phyloP scores from a whole-genome alignment of 2,888 invertebrate species.

The Oscheius sp. region DNA sequence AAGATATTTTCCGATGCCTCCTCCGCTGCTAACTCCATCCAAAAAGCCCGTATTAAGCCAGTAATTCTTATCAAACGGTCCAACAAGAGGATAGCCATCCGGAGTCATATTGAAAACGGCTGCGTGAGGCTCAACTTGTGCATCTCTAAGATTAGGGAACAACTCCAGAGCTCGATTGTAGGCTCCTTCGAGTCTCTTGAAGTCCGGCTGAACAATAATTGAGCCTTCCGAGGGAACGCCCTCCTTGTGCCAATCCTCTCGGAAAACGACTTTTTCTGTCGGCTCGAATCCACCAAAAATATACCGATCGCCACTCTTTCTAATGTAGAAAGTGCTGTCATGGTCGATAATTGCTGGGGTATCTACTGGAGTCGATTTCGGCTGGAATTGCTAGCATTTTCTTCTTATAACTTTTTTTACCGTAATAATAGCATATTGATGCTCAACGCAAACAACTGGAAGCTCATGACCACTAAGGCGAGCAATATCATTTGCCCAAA shows the following conservation, averaged over 20 bases:
- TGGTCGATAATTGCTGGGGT: conserved; percentile 73
- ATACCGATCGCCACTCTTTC: conserved; percentile 71
- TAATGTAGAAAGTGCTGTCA: conserved; percentile 72
- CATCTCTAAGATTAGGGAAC: conserved; percentile 46
- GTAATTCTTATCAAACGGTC: conserved; percentile 69
- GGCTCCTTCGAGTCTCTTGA: conserved; percentile 51
- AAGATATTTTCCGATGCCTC: conserved; percentile 68
- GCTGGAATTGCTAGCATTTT: no score
- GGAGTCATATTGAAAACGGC: conserved; percentile 70
- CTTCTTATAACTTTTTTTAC: no score
- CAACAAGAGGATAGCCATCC: conserved; percentile 71
- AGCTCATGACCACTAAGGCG: conserved; percentile 70
- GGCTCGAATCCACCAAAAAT: conserved; percentile 73
- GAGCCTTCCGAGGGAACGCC: conserved; percentile 70
- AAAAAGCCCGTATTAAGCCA: conserved; percentile 65
- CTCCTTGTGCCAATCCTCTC: conserved; percentile 71
- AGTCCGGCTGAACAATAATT: conserved; percentile 46
- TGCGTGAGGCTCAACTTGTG: conserved; percentile 50
- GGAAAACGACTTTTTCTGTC: conserved; percentile 70
- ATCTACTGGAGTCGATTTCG: conserved; percentile 58
- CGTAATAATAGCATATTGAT: conserved; percentile 72
- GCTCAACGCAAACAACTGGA: conserved; percentile 72
- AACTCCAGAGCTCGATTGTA: conserved; percentile 52
- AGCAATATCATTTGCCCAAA: conserved; percentile 73
- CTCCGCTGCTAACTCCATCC: conserved; percentile 60